phyloP scores from a whole-genome alignment of 2,113 vertebrate genomes.

The Lepus americanus region DNA sequence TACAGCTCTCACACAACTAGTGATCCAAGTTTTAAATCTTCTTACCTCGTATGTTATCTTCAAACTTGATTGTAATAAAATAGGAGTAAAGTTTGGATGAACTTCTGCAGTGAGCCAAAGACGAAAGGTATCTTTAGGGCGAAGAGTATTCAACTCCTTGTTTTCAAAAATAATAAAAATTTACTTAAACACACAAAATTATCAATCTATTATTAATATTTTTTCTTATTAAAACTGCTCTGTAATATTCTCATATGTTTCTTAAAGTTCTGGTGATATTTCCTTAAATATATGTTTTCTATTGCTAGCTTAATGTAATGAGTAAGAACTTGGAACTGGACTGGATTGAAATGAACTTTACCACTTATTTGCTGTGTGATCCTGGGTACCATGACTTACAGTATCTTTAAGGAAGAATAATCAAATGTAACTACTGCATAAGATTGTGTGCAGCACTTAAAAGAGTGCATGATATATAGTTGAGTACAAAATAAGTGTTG shows the following conservation, averaged over 20 bases:
- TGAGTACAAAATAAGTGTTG: background rate
- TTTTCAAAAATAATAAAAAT: constrained; percentile 70
- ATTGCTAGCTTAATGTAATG: background rate
- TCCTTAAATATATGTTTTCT: background rate
- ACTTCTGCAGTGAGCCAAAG: constrained; percentile 98
- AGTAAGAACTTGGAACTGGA: background rate
- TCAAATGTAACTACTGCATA: background rate
- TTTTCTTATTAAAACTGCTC: constrained; percentile 30
- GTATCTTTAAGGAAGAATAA: background rate
- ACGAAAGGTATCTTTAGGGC: constrained; percentile 94
- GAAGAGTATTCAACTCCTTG: constrained; percentile 95
- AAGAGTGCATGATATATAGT: background rate
- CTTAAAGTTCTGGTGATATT: constrained; percentile 21
- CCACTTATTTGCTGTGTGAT: background rate
- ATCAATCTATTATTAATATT: constrained; percentile 1
- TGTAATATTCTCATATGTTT: background rate
- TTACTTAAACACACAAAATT: constrained; percentile 17
- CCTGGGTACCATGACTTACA: background rate
- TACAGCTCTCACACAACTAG: background rate
- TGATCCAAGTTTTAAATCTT: background rate
- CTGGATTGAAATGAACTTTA: background rate
- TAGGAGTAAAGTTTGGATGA: constrained; percentile 94
- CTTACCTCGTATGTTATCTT: constrained; percentile 98
- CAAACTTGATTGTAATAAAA: constrained; percentile 96
- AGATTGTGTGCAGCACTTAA: background rate